These are phyloP conservation scores for Creontiades dilutus DNA, from an alignment of 2,888 invertebrate genomes.

Conservation along the genomic window DNA sequence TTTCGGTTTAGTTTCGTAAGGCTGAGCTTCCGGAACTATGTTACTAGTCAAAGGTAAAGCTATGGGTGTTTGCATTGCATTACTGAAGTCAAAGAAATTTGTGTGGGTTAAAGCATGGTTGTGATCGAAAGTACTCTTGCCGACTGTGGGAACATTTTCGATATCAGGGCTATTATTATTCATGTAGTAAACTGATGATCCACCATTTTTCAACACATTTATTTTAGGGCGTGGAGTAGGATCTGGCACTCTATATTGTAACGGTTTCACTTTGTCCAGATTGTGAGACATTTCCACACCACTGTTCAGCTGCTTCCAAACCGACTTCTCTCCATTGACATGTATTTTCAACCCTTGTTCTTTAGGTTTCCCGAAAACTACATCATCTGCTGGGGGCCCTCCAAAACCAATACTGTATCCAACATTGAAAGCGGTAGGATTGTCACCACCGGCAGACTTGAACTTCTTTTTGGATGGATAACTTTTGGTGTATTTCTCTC, in stretches of 20 bases:
- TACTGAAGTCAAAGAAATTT: conserved; percentile 80
- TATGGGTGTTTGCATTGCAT: conserved; percentile 76
- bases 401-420: conserved; percentile 78
- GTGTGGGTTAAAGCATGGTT: conserved; percentile 79
- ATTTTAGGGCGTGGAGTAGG: conserved; percentile 29
- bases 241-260: conserved; percentile 63
- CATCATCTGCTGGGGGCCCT: conserved; percentile 62
- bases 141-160: conserved; percentile 75
- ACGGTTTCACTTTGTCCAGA: conserved; percentile 66
- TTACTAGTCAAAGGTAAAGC: conserved; percentile 50
- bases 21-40: conserved; percentile 52
- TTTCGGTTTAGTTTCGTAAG: conserved; percentile 45
- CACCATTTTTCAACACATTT: conserved; percentile 73
- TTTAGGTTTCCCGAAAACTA: conserved; percentile 73
- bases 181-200: conserved; percentile 72
- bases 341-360: conserved; percentile 71
- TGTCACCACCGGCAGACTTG: conserved; percentile 65
- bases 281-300: conserved; percentile 77
- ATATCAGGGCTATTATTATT: conserved; percentile 71
- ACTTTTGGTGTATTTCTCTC: conserved; percentile 48
- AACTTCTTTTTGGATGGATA: conserved; percentile 72
- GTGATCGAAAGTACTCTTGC: conserved; percentile 78
- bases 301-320: conserved; percentile 77
- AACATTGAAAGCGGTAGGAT: conserved; percentile 77
- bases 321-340: conserved; percentile 74